phyloP scores from a whole-genome alignment of 2,888 invertebrate species.

The Apantesis nais region DNA sequence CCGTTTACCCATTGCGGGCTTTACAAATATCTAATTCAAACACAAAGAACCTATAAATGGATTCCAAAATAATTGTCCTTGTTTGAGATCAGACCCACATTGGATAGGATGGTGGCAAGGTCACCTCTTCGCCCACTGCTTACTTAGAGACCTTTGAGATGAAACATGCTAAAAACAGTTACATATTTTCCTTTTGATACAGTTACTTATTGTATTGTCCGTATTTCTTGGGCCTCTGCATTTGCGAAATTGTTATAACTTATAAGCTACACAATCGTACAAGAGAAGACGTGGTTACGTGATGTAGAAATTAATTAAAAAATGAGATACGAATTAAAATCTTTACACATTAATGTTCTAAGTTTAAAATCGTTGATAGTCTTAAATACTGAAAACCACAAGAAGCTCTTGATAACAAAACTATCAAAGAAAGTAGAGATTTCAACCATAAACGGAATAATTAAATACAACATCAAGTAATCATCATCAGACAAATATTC shows the following conservation, averaged over 20 bases:
- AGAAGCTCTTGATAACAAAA: neutral
- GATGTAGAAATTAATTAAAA: too few species aligned
- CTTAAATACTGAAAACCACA: neutral
- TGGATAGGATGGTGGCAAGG: neutral
- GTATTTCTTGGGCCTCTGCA: neutral
- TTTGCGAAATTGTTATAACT: neutral
- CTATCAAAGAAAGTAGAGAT: too few species aligned
- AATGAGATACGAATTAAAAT: too few species aligned
- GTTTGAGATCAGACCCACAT: neutral
- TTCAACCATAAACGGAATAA: neutral
- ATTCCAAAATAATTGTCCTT: neutral
- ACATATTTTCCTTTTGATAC: neutral
- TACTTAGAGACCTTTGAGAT: neutral
- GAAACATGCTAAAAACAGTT: neutral
- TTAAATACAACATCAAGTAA: neutral
- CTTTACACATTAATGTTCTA: neutral
- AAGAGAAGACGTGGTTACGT: too few species aligned
- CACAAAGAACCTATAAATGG: neutral
- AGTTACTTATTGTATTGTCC: neutral
- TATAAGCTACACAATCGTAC: neutral
- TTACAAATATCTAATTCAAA: neutral
- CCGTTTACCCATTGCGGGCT: neutral
- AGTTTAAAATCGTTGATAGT: neutral
- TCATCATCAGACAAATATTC: neutral
- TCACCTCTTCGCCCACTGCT: neutral